Evolutionary conservation across 1,140 invertebrate genomes (phyloP).

Genomic region (Magallana gigas): DNA sequence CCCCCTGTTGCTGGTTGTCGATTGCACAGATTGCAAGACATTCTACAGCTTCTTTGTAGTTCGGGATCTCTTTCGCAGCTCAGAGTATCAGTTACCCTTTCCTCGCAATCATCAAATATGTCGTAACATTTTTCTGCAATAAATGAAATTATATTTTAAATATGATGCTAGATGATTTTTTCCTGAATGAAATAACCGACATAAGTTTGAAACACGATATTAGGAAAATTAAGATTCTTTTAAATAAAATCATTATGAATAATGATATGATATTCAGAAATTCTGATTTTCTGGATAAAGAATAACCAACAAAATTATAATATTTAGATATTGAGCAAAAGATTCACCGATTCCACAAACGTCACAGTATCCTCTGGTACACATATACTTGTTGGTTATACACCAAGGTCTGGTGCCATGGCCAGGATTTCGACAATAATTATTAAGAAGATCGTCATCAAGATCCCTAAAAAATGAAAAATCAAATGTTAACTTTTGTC

Average conservation of each 20-base stretch:
- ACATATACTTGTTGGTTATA: conserved; percentile 81
- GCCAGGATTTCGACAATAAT: conserved; percentile 94
- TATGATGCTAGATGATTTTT: too few relatives aligned
- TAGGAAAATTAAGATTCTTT: too few relatives aligned
- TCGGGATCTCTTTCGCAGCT: conserved; percentile 38
- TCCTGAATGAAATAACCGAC: too few relatives aligned
- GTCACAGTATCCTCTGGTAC: conserved; percentile 86
- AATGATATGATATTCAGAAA: too few relatives aligned
- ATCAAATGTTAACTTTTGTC: too few relatives aligned
- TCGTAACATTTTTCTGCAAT: conserved; percentile 48
- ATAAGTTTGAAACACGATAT: too few relatives aligned
- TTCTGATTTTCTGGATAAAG: too few relatives aligned
- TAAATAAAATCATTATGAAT: too few relatives aligned
- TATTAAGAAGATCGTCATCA: conserved; percentile 86
- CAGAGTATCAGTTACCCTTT: not conserved
- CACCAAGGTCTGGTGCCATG: conserved; percentile 92
- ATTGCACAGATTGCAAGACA: conserved; percentile 39
- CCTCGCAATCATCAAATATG: conserved; percentile 42
- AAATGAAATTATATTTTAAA: too few relatives aligned
- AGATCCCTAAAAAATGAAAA: conserved; percentile 54
- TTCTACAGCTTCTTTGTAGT: conserved; percentile 40
- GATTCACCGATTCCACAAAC: conserved; percentile 79
- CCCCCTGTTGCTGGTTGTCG: not conserved
- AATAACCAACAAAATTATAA: not conserved
- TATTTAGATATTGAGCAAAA: not conserved